Percentiles rank a stretch among this genome's conserved stretches.
phyloP scores from a whole-genome alignment of 2,113 vertebrate species.

The Chloropsis hardwickii region DNA sequence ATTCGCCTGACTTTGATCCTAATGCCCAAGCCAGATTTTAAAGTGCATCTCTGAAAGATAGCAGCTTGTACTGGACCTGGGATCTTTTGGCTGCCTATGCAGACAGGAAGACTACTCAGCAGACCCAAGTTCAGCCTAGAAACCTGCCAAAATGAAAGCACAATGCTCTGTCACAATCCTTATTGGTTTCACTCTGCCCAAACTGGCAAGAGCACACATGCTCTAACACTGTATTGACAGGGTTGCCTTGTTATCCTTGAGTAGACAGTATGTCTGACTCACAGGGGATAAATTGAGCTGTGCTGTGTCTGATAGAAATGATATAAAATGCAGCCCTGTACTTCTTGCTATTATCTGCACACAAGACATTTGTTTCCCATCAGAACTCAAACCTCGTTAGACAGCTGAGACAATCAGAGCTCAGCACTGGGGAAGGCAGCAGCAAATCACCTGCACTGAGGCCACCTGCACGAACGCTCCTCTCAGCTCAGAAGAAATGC shows the following conservation, averaged over 20 bases:
- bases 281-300: not conserved
- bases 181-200: not conserved
- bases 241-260: not conserved
- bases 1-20: constrained; percentile 5
- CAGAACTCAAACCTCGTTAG: not conserved
- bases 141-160: not conserved
- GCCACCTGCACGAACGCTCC: fast-evolving
- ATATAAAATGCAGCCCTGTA: not conserved
- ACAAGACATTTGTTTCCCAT: not conserved
- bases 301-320: not conserved
- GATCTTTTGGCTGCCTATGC: not conserved
- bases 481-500: not conserved
- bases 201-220: constrained; percentile 6
- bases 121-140: not conserved
- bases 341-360: not conserved
- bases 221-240: not conserved
- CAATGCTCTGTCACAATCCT: not conserved
- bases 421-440: not conserved
- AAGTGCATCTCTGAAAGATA: not conserved
- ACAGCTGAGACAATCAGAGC: not conserved
- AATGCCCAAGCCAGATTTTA: not conserved
- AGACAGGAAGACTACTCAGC: not conserved
- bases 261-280: not conserved
- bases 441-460: fast-evolving
- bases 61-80: not conserved